Base-by-base conservation (phyloP, 2,888 invertebrate genomes). In the Caenorhabditis sp. region DNA sequence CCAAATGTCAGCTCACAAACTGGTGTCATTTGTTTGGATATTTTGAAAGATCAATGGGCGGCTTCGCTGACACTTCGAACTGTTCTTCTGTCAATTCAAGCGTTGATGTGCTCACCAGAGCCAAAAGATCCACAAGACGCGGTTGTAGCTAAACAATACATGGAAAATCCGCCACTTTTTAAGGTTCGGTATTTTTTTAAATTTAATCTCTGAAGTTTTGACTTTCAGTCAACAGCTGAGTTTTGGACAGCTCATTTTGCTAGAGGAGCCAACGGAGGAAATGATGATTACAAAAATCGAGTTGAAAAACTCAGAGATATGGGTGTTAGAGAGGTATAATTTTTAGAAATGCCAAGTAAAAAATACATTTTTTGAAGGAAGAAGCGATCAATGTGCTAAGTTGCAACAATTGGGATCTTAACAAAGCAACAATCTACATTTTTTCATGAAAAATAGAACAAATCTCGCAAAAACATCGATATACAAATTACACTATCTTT, bases 1-100 rank as follows among this genome's bases (percentile, higher is more conserved):
- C 99, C 99, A 64, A 99, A 99, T 90, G 96, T 99, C 87, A 97
- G 97, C 62, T 97, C 97, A 19, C 97, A 95, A 19, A 99, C 99
- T 0, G 91, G 91, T 43, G 96, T 95, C 60, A 97, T 99, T 87
- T 99, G 99, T 89, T 91, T 99, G 89, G 99, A 99, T 89, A 99
- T 99, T 87, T 91, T 99, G 67, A 97, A 97, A 91, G 90, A 90
- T 79, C 90, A 91, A 78, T 91, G 91, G 90, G 99, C 99, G 75
- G 99, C 99, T 62, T 97, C 99, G 8, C 94, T 99, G 92, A 99
- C 97, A 0, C 90, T 99, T 75, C 91, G 97, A 76, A 97, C 97
- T 36, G 97, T 97, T 31, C 90, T 99, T 69, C 90, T 99, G 31
- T 97, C 97, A 1, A 91, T 99, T 80, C 99, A 99, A 91, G 97